These are phyloP conservation scores for Trachops cirrhosus DNA, from an alignment of 2,797 vertebrate genomes.

Conservation along the genomic window DNA sequence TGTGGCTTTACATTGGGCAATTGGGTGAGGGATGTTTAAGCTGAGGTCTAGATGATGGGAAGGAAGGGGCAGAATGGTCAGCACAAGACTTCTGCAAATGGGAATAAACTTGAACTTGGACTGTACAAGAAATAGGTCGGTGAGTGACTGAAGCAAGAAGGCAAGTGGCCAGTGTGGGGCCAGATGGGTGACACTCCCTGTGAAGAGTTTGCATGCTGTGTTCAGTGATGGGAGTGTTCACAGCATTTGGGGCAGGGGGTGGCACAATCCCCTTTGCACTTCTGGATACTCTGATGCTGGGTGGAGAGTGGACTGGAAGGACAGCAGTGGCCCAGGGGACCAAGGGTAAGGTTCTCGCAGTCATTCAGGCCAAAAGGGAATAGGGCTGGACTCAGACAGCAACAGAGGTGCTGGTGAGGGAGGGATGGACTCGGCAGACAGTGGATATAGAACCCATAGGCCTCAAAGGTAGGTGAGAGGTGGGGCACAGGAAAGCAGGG, in stretches of 20 bases:
- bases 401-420: not conserved
- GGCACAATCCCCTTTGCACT: not conserved
- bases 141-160: not conserved
- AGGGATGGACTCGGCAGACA: not conserved
- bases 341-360: not conserved
- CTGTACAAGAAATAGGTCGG: not conserved
- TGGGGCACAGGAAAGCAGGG: not conserved
- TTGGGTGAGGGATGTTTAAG: not conserved
- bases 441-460: not conserved
- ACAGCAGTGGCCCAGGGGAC: not conserved
- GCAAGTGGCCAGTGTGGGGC: not conserved
- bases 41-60: not conserved
- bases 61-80: not conserved
- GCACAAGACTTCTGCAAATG: not conserved
- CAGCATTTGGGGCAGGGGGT: accelerated
- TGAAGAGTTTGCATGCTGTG: not conserved
- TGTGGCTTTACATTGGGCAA: not conserved
- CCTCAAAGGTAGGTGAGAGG: not conserved
- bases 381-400: not conserved
- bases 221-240: not conserved
- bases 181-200: not conserved
- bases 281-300: accelerated
- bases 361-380: not conserved
- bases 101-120: not conserved
- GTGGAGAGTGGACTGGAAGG: not conserved